Evolutionary conservation across 2,113 vertebrate genomes (phyloP), one percentile per base, ranked within the genome.

Genomic region (Mesoclemmys tuberculata): DNA sequence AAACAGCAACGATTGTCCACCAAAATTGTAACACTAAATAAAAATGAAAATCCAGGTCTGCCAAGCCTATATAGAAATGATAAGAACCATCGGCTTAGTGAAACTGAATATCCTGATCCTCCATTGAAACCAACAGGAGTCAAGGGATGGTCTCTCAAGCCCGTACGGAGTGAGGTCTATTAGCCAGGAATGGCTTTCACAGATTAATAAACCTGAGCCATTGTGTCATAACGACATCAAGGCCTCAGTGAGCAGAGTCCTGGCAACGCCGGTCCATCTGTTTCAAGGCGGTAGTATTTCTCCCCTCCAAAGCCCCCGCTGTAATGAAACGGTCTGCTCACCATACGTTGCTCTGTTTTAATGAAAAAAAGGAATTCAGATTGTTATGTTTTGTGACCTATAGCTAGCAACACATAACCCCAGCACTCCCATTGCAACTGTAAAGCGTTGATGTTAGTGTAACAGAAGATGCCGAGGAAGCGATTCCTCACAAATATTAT

Each of bases 401-500:
- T 2, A 54, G 38, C 56, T 83, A 81, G 85, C 84, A 93, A 83
- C 55, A 56, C 6, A 0, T 81, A 84, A 88, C 61, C 64, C 83
- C 31, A 10, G 2, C 56, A 75, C 49, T 95, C 89, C 94, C 95
- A 51, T 48, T 91, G 91, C 64, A 88, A 1, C 83, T 56, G 58
- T 81, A 61, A 94, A 95, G 21, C 0, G 1, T 86, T 93, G 88
- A 84, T 85, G 38, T 78, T 92, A 81, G 88, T 27, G 71, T 77
- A 89, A 81, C 1, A 0, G 35, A 51, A 87, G 93, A 74, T 41
- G 85, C 80, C 75, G 56, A 86, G 88, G 94, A 95, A 96, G 90
- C 0, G 5, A 88, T 91, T 86, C 90, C 55, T 94, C 93, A 93
- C 89, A 83, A 90, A 92, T 96, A 90, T 90, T 94, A 71, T 83